Percentiles rank a stretch among this genome's conserved stretches.
These are phyloP conservation scores for Pheosia gnoma DNA, from an alignment of 2,888 invertebrate genomes.

Conservation along the genomic window DNA sequence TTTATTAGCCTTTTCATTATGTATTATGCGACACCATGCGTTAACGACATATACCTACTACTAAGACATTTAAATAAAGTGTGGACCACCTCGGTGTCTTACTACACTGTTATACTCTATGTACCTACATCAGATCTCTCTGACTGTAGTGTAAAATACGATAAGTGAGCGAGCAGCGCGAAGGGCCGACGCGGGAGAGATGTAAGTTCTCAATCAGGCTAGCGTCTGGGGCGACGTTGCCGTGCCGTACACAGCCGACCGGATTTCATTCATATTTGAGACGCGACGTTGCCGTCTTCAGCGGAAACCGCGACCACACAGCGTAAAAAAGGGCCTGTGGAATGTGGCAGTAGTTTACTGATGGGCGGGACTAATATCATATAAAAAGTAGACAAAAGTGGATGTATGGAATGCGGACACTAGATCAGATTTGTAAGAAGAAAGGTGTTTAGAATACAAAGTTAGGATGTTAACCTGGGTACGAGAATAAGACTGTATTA, in stretches of 20 bases:
- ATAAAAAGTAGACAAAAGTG: constrained; percentile 70
- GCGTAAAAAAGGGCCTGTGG: constrained; percentile 81
- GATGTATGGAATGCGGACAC: constrained; percentile 73
- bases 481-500: not conserved
- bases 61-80: constrained; percentile 35
- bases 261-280: constrained; percentile 84
- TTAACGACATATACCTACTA: constrained; percentile 30
- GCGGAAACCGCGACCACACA: constrained; percentile 84
- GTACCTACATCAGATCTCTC: constrained; percentile 14
- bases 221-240: constrained; percentile 81
- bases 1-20: no score
- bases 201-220: constrained; percentile 80
- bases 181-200: constrained; percentile 74
- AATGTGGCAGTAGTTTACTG: constrained; percentile 80
- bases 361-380: constrained; percentile 78
- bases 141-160: constrained; percentile 25
- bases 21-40: not conserved
- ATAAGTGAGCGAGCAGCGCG: constrained; percentile 42
- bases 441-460: not conserved
- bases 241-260: constrained; percentile 74
- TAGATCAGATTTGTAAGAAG: constrained; percentile 41
- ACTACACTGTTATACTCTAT: constrained; percentile 9
- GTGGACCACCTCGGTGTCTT: constrained; percentile 52
- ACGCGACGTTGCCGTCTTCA: constrained; percentile 81
- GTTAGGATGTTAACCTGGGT: constrained; percentile 4